Percentiles rank a stretch among this genome's conserved stretches.
Evolutionary conservation across 2,888 invertebrate genomes (phyloP).

Genomic region (Dolomedes plantarius): DNA sequence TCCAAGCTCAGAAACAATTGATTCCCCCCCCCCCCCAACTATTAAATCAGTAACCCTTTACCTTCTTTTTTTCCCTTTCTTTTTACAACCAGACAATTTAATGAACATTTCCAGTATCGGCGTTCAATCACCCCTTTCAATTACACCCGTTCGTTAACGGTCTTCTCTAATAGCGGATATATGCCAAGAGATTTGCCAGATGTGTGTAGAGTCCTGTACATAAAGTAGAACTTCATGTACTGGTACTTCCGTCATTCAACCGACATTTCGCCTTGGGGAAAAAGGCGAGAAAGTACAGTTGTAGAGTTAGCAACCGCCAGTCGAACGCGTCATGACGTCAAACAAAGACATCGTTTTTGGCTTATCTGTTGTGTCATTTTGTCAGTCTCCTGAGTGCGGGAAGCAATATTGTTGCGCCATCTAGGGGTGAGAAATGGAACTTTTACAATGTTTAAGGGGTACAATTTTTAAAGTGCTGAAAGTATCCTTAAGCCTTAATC

Average conservation of each 20-base stretch:
- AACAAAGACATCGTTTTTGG: slow-evolving; percentile 45
- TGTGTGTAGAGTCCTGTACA: neutral
- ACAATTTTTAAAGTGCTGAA: too few species aligned
- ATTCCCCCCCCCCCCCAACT: too few species aligned
- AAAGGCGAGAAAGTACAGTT: slow-evolving; percentile 41
- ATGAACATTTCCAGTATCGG: neutral
- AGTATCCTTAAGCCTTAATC: too few species aligned
- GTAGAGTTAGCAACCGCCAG: slow-evolving; percentile 34
- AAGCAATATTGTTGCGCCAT: slow-evolving; percentile 36
- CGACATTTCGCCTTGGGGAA: slow-evolving; percentile 32
- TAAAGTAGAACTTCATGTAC: slow-evolving; percentile 20
- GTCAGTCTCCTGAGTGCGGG: neutral
- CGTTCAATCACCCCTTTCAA: neutral
- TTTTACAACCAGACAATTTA: too few species aligned
- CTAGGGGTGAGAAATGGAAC: neutral
- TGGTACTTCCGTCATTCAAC: slow-evolving; percentile 46
- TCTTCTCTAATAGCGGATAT: neutral
- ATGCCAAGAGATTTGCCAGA: neutral
- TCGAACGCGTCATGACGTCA: slow-evolving; percentile 51
- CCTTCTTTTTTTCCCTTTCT: too few species aligned
- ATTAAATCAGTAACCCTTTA: too few species aligned
- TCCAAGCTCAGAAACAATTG: too few species aligned
- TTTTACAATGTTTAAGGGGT: too few species aligned
- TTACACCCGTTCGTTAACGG: neutral
- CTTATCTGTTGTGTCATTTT: slow-evolving; percentile 18